These are phyloP conservation scores for Plectropomus leopardus DNA, from an alignment of 2,113 vertebrate genomes.

Conservation along the genomic window DNA sequence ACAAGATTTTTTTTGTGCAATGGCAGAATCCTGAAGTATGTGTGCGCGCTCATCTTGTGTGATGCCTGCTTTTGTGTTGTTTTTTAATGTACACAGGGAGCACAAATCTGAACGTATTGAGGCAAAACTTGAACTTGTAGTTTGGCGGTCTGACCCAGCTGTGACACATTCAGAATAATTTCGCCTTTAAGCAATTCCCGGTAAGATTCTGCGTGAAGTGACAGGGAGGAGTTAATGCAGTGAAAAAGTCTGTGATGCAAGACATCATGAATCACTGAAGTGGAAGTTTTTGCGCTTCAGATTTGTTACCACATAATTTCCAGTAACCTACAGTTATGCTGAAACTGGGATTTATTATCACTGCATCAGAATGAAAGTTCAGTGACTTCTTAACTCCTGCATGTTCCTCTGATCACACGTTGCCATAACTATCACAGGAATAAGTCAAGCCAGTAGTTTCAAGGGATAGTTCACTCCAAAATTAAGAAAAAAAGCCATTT, in stretches of 20 bases:
- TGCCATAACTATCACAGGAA: background rate
- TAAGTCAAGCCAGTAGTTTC: background rate
- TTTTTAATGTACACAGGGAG: background rate
- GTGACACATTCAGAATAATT: background rate
- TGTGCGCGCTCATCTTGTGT: background rate
- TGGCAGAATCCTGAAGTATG: background rate
- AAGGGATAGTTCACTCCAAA: too few species aligned
- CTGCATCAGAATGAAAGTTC: constrained; percentile 18
- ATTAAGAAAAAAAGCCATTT: too few species aligned
- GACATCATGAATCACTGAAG: constrained; percentile 9
- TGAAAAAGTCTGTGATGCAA: constrained; percentile 23
- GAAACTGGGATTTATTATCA: constrained; percentile 16
- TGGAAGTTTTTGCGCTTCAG: background rate
- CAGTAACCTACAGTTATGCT: constrained; percentile 5
- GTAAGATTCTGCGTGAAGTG: background rate
- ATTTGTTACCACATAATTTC: constrained; percentile 28
- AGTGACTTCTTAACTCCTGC: background rate
- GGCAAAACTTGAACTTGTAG: background rate
- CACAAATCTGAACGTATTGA: background rate
- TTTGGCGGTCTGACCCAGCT: background rate
- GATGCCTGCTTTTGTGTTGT: background rate
- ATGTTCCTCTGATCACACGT: background rate
- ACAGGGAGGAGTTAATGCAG: constrained; percentile 1
- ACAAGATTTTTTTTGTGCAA: background rate
- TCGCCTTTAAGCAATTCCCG: background rate